Conservation (phyloP, 1,140 invertebrate genomes). For the Alviniconcha marisindica region DNA sequence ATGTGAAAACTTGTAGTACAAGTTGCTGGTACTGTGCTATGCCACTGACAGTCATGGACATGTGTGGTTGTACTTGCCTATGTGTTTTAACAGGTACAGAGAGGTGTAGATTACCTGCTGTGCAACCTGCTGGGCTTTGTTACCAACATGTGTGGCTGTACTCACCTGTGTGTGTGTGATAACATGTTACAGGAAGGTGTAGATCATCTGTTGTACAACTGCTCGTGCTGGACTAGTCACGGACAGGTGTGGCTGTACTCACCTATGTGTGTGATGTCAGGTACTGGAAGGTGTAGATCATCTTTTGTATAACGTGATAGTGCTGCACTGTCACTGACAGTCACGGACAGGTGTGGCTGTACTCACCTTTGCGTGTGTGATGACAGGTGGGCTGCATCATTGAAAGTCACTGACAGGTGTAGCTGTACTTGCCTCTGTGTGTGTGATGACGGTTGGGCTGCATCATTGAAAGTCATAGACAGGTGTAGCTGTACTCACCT, state of each 20-base stretch:
- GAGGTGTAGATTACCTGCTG: no score
- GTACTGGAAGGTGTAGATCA: neutral
- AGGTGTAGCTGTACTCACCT: constrained; percentile 64
- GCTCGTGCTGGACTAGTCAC: constrained; percentile 58
- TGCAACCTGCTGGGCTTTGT: neutral
- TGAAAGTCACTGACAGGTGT: constrained; percentile 57
- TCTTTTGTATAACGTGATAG: neutral
- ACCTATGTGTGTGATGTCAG: no score
- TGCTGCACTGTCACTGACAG: constrained; percentile 41
- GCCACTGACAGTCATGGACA: constrained; percentile 62
- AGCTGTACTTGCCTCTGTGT: no score
- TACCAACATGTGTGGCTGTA: constrained; percentile 69
- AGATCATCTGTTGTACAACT: no score
- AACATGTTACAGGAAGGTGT: constrained; percentile 64
- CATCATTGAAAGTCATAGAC: constrained; percentile 61
- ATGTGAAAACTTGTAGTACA: constrained; percentile 65
- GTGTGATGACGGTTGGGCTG: constrained; percentile 69
- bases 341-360: constrained; percentile 69
- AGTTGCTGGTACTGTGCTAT: constrained; percentile 65
- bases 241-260: constrained; percentile 67
- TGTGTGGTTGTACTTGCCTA: constrained; percentile 68
- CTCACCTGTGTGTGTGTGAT: constrained; percentile 10
- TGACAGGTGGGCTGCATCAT: constrained; percentile 41
- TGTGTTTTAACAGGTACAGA: no score
- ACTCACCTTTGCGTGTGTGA: constrained; percentile 29